Evolutionary conservation across 2,888 invertebrate species (phyloP).

Genomic region (Ceraclea dissimilis): DNA sequence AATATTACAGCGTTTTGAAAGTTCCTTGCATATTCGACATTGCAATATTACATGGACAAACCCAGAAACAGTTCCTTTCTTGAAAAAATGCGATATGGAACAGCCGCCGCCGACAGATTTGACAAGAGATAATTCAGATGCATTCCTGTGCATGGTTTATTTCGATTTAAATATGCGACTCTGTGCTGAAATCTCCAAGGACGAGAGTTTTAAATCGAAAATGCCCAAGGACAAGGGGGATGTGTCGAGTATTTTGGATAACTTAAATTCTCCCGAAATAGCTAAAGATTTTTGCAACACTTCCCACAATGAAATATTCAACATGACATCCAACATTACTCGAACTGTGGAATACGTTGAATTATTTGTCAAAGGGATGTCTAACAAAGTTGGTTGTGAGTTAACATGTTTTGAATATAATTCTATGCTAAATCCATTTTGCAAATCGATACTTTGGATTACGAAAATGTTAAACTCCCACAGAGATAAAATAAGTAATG

Average conservation of each 20-base stretch:
- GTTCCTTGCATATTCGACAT: neutral
- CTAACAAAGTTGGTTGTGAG: neutral
- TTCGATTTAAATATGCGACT: conserved; percentile 7
- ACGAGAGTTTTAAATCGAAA: neutral
- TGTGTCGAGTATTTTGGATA: neutral
- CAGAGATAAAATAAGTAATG: neutral
- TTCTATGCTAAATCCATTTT: conserved; percentile 8
- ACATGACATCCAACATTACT: neutral
- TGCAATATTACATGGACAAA: conserved; percentile 5
- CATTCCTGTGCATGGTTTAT: conserved; percentile 13
- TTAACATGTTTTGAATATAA: neutral
- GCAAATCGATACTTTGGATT: conserved; percentile 14
- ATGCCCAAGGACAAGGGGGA: conserved; percentile 1
- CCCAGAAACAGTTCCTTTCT: conserved; percentile 1
- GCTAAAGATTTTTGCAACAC: conserved; percentile 9
- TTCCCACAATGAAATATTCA: neutral
- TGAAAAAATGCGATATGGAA: conserved; percentile 7
- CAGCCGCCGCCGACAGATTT: neutral
- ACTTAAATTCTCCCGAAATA: neutral
- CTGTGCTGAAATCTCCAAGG: conserved; percentile 7
- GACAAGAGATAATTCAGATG: neutral
- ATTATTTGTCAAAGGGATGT: conserved; percentile 2
- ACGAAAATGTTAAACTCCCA: neutral
- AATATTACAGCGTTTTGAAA: conserved; percentile 3
- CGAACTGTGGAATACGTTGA: neutral